Evolutionary conservation across 2,888 invertebrate genomes (phyloP).

Genomic region (Hemithea aestivaria): DNA sequence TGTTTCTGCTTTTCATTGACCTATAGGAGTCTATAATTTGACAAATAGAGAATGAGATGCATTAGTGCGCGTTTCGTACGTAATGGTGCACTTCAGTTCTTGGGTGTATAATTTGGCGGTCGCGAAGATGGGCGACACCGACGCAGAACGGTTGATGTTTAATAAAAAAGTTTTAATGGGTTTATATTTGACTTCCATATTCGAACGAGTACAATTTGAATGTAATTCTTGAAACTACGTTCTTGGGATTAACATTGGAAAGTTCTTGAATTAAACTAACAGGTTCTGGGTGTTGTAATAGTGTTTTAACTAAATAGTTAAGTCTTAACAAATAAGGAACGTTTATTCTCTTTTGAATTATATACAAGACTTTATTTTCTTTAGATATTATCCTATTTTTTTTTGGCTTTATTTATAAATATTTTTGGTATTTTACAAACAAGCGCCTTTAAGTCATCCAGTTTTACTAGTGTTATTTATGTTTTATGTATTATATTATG

Average conservation of each 20-base stretch:
- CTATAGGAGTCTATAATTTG: slow-evolving; percentile 67
- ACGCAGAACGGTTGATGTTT: slow-evolving; percentile 48
- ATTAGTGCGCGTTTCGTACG: slow-evolving; percentile 71
- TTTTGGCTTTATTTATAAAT: too few species aligned
- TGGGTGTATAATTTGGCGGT: slow-evolving; percentile 69
- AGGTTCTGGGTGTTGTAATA: background rate
- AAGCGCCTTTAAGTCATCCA: too few species aligned
- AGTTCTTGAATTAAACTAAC: background rate
- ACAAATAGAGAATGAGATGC: slow-evolving; percentile 78
- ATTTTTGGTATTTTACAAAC: too few species aligned
- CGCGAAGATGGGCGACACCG: slow-evolving; percentile 53
- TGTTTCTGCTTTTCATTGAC: slow-evolving; percentile 3
- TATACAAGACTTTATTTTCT: too few species aligned
- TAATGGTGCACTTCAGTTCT: slow-evolving; percentile 62
- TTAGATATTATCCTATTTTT: too few species aligned
- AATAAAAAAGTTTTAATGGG: slow-evolving; percentile 53
- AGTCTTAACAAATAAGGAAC: too few species aligned
- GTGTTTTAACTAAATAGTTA: too few species aligned
- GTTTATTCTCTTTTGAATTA: too few species aligned
- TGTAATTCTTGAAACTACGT: background rate
- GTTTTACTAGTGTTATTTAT: too few species aligned
- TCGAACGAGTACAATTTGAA: slow-evolving; percentile 28
- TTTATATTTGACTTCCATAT: slow-evolving; percentile 47
- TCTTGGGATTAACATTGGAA: background rate
- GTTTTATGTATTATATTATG: too few species aligned